Conservation (phyloP, 2,797 vertebrate species). For the Malurus splendens region DNA sequence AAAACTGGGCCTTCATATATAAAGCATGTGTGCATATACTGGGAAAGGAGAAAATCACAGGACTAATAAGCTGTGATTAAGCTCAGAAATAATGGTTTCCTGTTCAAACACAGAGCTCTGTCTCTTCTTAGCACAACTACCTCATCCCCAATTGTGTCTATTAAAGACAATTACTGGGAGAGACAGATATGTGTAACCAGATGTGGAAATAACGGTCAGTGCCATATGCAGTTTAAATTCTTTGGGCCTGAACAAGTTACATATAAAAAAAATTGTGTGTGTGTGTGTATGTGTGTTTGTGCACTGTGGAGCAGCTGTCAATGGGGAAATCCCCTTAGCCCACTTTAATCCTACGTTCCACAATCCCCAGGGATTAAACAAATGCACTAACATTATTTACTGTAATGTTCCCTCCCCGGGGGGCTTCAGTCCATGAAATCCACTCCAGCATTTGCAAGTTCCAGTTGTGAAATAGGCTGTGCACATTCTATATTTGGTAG, state of each 20-base stretch:
- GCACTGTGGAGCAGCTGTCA: constrained; percentile 53
- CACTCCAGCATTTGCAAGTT: constrained; percentile 41
- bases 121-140: constrained; percentile 43
- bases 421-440: constrained; percentile 42
- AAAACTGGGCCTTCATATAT: background rate
- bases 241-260: constrained; percentile 26
- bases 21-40: background rate
- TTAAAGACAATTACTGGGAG: constrained; percentile 46
- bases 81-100: constrained; percentile 45
- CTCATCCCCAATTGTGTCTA: constrained; percentile 48
- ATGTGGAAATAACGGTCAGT: constrained; percentile 30
- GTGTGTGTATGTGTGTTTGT: background rate
- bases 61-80: constrained; percentile 35
- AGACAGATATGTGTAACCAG: constrained; percentile 47
- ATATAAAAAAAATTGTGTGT: background rate
- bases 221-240: constrained; percentile 46
- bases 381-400: constrained; percentile 48
- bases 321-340: constrained; percentile 56
- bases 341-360: constrained; percentile 41
- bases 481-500: constrained; percentile 39
- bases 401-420: constrained; percentile 13
- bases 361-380: constrained; percentile 45
- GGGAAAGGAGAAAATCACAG: constrained; percentile 16
- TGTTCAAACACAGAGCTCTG: constrained; percentile 26
- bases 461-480: constrained; percentile 22